These are phyloP conservation scores for Pogonomyrmex barbatus DNA, from an alignment of 1,140 invertebrate genomes.

Conservation along the genomic window DNA sequence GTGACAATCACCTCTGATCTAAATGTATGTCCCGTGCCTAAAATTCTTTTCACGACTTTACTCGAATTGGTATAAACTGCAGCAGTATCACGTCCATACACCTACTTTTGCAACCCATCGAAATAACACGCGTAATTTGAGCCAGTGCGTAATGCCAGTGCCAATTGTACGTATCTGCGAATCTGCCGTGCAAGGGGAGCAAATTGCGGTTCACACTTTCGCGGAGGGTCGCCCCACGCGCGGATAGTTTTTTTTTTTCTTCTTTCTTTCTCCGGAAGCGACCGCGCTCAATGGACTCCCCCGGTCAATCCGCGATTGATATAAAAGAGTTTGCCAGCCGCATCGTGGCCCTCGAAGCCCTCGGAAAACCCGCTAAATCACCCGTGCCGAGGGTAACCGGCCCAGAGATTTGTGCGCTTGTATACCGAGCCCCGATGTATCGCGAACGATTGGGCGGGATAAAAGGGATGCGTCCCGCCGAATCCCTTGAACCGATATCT, in stretches of 20 bases:
- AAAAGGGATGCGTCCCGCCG: constrained; percentile 78
- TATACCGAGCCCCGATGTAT: constrained; percentile 81
- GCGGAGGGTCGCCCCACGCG: constrained; percentile 25
- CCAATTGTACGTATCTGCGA: constrained; percentile 9
- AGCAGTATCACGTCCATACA: neutral
- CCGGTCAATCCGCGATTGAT: constrained; percentile 79
- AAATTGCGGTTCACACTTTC: constrained; percentile 68
- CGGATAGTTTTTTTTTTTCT: constrained; percentile 37
- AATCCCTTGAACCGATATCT: constrained; percentile 73
- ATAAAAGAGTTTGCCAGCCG: constrained; percentile 79
- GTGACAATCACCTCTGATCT: neutral
- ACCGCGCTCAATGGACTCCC: constrained; percentile 65
- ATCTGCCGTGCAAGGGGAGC: constrained; percentile 40
- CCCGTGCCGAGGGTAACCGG: constrained; percentile 78
- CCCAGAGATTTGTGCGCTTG: constrained; percentile 83
- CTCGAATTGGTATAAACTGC: constrained; percentile 31
- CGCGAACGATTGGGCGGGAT: constrained; percentile 83
- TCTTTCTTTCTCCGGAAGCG: constrained; percentile 55
- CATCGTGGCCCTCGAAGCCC: constrained; percentile 74
- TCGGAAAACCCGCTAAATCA: constrained; percentile 82
- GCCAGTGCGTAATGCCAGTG: constrained; percentile 33
- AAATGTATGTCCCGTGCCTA: neutral
- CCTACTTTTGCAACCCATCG: constrained; percentile 17
- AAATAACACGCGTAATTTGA: constrained; percentile 58
- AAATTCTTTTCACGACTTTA: neutral